These are phyloP conservation scores for Uloborus diversus DNA, from an alignment of 1,140 invertebrate genomes.

Conservation along the genomic window DNA sequence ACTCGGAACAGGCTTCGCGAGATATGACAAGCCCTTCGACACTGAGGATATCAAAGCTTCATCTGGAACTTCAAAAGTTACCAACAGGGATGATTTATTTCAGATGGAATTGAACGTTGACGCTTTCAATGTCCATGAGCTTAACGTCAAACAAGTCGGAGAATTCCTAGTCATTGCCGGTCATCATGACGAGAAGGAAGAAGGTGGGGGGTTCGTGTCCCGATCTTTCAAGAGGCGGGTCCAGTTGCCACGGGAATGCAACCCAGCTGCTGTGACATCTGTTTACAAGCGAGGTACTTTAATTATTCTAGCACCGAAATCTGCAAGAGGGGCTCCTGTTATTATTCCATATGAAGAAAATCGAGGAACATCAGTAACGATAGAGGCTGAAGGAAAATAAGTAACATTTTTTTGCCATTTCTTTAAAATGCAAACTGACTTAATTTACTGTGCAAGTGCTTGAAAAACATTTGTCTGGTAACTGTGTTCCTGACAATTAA, in stretches of 20 bases:
- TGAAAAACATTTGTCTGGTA: no score
- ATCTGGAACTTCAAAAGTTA: background rate
- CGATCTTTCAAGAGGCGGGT: background rate
- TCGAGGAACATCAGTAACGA: no score
- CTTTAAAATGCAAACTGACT: no score
- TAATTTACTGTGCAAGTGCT: no score
- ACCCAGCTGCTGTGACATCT: background rate
- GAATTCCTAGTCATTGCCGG: background rate
- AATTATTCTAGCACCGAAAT: no score
- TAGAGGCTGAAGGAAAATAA: no score
- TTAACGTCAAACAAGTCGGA: background rate
- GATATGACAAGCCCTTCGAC: no score
- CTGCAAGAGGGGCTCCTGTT: no score
- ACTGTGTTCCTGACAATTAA: no score
- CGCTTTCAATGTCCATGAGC: background rate
- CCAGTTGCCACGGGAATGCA: background rate
- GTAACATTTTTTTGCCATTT: no score
- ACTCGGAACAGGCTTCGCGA: background rate
- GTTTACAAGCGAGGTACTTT: no score
- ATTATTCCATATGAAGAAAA: no score
- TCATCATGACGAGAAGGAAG: background rate
- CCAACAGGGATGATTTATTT: background rate
- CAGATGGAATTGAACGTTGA: background rate
- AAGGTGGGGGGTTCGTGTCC: background rate
- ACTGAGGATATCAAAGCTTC: background rate